Evolutionary conservation across 2,797 vertebrate species (phyloP).

Genomic region (Vespertilio murinus): DNA sequence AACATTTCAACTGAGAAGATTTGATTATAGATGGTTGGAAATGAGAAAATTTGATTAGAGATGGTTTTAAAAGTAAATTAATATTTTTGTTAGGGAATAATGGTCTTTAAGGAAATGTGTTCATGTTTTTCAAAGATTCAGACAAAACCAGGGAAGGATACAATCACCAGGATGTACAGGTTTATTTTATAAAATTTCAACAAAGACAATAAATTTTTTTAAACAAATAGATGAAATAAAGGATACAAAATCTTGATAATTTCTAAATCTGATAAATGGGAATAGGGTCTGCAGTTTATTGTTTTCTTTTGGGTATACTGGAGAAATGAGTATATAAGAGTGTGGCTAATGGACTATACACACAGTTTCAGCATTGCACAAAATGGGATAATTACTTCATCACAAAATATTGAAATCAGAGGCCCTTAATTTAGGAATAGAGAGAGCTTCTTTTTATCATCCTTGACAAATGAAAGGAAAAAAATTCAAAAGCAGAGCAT

Average conservation of each 20-base stretch:
- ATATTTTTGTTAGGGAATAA: conserved; percentile 38
- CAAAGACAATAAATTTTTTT: not conserved
- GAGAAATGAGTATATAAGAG: not conserved
- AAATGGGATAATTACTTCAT: not conserved
- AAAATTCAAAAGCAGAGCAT: not conserved
- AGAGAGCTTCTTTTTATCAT: conserved; percentile 23
- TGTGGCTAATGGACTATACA: not conserved
- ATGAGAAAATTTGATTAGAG: conserved; percentile 56
- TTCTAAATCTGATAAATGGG: not conserved
- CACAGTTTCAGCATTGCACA: not conserved
- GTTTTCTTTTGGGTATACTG: not conserved
- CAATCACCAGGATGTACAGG: not conserved
- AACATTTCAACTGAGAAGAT: conserved; percentile 54
- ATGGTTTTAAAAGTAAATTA: conserved; percentile 51
- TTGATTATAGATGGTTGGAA: conserved; percentile 54
- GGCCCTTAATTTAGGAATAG: not conserved
- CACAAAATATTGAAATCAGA: not conserved
- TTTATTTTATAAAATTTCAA: conserved; percentile 31
- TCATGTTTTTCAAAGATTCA: not conserved
- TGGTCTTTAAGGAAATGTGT: not conserved
- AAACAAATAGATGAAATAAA: conserved; percentile 46
- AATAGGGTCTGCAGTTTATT: not conserved
- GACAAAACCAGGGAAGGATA: not conserved
- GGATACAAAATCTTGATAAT: conserved; percentile 12
- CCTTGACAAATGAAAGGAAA: not conserved